Conservation (phyloP, 1,140 invertebrate species). For the Patella vulgata region DNA sequence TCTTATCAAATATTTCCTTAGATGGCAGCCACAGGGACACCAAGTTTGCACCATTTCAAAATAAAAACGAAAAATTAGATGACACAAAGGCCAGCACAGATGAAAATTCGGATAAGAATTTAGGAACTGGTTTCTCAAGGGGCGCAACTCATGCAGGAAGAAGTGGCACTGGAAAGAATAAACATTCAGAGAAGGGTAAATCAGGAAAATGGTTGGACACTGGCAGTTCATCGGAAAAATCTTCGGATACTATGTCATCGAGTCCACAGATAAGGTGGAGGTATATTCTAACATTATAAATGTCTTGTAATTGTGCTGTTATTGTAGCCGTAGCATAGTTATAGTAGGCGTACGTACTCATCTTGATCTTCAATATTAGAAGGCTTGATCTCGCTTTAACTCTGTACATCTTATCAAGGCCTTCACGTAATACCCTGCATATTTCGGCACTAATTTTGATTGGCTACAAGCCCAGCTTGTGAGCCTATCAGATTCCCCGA, state of each 20-base stretch:
- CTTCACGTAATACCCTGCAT: too few species aligned
- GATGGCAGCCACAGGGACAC: slow-evolving; percentile 91
- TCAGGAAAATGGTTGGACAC: background rate
- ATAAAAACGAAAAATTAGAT: slow-evolving; percentile 38
- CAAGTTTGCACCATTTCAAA: slow-evolving; percentile 69
- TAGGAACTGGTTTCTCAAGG: background rate
- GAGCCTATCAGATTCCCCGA: too few species aligned
- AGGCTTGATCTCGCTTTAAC: too few species aligned
- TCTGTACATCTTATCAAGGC: too few species aligned
- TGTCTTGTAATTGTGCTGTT: too few species aligned
- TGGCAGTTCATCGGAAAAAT: background rate
- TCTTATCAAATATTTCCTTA: slow-evolving; percentile 93
- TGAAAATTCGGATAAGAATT: slow-evolving; percentile 14
- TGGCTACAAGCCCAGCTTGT: too few species aligned
- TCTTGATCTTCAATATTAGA: too few species aligned
- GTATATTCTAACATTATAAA: slow-evolving; percentile 1
- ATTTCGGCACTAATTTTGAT: too few species aligned
- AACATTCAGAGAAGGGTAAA: slow-evolving; percentile 12
- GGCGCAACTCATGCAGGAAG: slow-evolving; percentile 10
- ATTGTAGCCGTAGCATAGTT: too few species aligned
- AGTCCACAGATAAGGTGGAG: slow-evolving; percentile 8
- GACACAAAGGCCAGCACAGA: slow-evolving; percentile 1
- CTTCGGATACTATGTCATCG: background rate
- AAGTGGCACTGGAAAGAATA: too few species aligned
- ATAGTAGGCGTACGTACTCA: too few species aligned